Base-by-base conservation (phyloP, 2,888 invertebrate species). In the Pinctada fucata region DNA sequence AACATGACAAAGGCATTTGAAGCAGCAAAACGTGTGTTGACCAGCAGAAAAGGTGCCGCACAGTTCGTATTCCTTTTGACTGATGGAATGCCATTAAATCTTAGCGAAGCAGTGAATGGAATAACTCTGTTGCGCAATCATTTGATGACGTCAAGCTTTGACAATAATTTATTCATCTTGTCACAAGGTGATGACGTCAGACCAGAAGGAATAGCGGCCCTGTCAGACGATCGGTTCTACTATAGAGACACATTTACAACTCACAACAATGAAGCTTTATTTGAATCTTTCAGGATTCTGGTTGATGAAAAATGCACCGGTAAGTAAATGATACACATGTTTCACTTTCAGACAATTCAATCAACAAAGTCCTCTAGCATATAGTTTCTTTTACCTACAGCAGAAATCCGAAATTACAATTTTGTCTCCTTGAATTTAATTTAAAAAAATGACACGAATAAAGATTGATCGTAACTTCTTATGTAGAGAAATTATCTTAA, bases 31-130 rank as follows among this genome's bases (percentile, higher is more conserved):
- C 49, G 4, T 5, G 45, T 74, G 10, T 4, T 74, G 31, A 6
- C n/a, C 16, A 31, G 47, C 10, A 50, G 50, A 31, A 16, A 47
- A 8, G 31, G 10, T 66, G 48, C 16, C 13, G 49, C 16, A 13
- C 74, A 74, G 66, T 74, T 50, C 10, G 74, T 66, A 31, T 74
- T 74, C 16, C 31, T 74, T 16, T 65, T 74, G 16, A 66, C 74
- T n/a, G 74, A 74, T 50, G 74, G 74, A 8, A 74, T 74, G 74
- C 74, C 74, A 4, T 50, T 50, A 13, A 66, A 48, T 65, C 8
- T 74, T 31, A 66, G 66, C 31, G 66, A 5, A 66, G 65, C 74
- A 49, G 65, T 74, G 6, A 16, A 49, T 50, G 49, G 49, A 10
- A 45, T 50, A 16, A 6, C 2, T 16, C 50, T 63, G 8, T 50